Evolutionary conservation across 2,113 vertebrate genomes (phyloP), one percentile per base, ranked within the genome.

Genomic region (Xiphias gladius): DNA sequence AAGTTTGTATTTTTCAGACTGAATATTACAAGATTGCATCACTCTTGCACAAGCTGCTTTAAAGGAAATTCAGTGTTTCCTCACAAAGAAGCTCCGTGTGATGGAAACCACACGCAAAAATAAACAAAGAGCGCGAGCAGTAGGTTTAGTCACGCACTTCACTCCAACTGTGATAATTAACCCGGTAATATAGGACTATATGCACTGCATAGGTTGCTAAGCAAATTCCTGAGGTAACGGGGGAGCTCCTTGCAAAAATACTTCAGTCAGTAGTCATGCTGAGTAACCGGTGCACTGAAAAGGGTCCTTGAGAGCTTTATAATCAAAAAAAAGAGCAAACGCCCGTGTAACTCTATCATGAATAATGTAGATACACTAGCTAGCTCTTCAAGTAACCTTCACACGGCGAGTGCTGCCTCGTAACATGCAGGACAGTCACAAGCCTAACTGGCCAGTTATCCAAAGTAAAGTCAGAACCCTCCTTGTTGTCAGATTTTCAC

Each of bases 1-100:
- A 72, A 79, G 65, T 79, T 69, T 83, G 24, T 46, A 2, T 71
- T 76, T 87, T 77, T 59, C 66, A 79, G 5, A 62, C 7, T 1
- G 20, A 55, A 76, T 62, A 64, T 76, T 16, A 52, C 26, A 76
- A 41, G 22, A 69, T 87, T 87, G 57, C 85, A 70, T 85, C 88
- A 83, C 52, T 30, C 63, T 87, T 80, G 73, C 82, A 24, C n/a
- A 24, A 63, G 32, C 58, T 6, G 63, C 48, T 55, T 41, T 70
- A 41, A 74, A 74, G 69, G 46, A 62, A 72, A 63, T 71, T 28
- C 52, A 7, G 10, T n/a, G 17, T 79, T 88, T 80, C 24, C 46
- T 59, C 37, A 73, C 55, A 7, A 76, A 74, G 62, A 39, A 19
- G 22, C 41, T 82, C 1, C 30, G 1, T 5, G 26, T 59, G 57